A percentile compares a stretch with the other conserved stretches of the same genome.
phyloP scores from a whole-genome alignment of 1,140 invertebrate species.

The Zaprionus camerounensis region DNA sequence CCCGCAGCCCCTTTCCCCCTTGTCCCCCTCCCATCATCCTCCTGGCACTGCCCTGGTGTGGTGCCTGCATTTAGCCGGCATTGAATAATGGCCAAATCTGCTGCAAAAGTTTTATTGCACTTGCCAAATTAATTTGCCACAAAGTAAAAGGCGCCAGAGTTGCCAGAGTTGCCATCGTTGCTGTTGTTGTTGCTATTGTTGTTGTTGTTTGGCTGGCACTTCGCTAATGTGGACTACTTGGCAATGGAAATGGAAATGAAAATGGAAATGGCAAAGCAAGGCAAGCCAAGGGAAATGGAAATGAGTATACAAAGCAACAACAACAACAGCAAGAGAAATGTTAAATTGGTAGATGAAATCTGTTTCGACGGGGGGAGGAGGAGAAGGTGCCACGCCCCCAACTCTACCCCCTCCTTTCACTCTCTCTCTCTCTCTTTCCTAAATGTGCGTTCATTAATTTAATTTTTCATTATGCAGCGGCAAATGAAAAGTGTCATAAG shows the following conservation, averaged over 20 bases:
- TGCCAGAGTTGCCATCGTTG: slow-evolving; percentile 14
- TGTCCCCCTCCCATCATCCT: background rate
- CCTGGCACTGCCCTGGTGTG: background rate
- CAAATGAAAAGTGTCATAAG: slow-evolving; percentile 66
- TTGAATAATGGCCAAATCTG: slow-evolving; percentile 63
- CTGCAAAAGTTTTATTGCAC: slow-evolving; percentile 65
- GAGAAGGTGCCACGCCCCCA: background rate
- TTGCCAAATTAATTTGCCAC: slow-evolving; percentile 65
- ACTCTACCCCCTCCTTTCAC: background rate
- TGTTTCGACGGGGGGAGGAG: background rate
- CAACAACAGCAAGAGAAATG: slow-evolving; percentile 22
- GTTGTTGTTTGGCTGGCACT: slow-evolving; percentile 33
- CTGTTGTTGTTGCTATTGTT: slow-evolving; percentile 21
- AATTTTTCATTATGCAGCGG: slow-evolving; percentile 60
- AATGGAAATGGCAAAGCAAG: slow-evolving; percentile 20
- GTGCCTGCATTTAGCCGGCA: slow-evolving; percentile 46
- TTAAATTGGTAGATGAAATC: slow-evolving; percentile 30
- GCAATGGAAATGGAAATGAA: slow-evolving; percentile 40
- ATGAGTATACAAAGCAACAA: slow-evolving; percentile 31
- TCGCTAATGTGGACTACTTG: slow-evolving; percentile 48
- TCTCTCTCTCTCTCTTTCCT: slow-evolving; percentile 11
- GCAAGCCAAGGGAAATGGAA: slow-evolving; percentile 37
- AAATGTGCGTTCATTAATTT: slow-evolving; percentile 66
- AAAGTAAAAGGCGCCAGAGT: slow-evolving; percentile 43
- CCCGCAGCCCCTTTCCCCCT: background rate